These are phyloP conservation scores for Merops nubicus DNA, from an alignment of 2,113 vertebrate species.

Conservation along the genomic window DNA sequence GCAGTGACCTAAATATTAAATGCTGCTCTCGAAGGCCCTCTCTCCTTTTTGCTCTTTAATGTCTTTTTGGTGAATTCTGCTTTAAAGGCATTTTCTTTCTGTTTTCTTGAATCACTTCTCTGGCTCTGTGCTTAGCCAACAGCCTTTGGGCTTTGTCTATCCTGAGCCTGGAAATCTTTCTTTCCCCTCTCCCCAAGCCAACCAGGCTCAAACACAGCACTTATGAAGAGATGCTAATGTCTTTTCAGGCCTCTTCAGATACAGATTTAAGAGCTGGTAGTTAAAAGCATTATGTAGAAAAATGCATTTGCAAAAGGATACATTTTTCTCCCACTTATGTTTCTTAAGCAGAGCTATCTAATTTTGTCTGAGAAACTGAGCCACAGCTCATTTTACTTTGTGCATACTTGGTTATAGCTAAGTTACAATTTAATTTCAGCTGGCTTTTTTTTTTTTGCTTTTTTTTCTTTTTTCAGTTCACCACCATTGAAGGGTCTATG, in stretches of 20 bases:
- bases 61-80: not conserved
- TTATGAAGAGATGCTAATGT: not conserved
- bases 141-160: not conserved
- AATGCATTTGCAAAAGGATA: not conserved
- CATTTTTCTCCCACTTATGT: not conserved
- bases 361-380: conserved; percentile 14
- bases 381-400: not conserved
- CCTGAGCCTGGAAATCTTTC: not conserved
- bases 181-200: not conserved
- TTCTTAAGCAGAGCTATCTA: not conserved
- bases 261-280: not conserved
- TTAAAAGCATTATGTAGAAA: conserved; percentile 21
- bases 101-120: not conserved
- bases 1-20: not conserved
- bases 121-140: not conserved
- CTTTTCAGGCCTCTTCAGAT: not conserved
- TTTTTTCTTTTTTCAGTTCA: not conserved
- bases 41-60: not conserved
- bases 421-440: not conserved
- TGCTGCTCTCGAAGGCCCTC: not conserved
- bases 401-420: not conserved
- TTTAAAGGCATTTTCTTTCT: not conserved
- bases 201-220: not conserved
- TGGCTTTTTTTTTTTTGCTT: not conserved
- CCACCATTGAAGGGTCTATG: not conserved